Evolutionary conservation across 1,140 invertebrate genomes (phyloP).

Genomic region (Neodiprion fabricii): DNA sequence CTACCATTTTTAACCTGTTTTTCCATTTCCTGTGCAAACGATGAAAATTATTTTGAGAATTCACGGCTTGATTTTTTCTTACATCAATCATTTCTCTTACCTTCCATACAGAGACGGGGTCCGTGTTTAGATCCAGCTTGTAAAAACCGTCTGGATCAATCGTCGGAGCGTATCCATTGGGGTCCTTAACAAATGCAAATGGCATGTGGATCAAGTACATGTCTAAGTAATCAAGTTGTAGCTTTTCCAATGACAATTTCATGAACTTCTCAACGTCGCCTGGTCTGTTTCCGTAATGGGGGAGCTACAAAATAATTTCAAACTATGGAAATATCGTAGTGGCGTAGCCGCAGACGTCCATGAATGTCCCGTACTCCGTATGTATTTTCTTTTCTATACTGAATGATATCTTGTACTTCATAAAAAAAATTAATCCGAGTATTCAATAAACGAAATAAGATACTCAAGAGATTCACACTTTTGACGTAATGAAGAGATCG

Average conservation of each 20-base stretch:
- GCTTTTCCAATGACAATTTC: slow-evolving; percentile 72
- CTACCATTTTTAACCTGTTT: slow-evolving; percentile 70
- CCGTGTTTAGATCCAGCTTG: slow-evolving; percentile 70
- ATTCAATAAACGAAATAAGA: slow-evolving; percentile 12
- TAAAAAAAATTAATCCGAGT: slow-evolving; percentile 22
- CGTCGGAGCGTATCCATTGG: slow-evolving; percentile 58
- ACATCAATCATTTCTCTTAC: slow-evolving; percentile 52
- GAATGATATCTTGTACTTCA: slow-evolving; percentile 23
- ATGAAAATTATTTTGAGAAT: slow-evolving; percentile 23
- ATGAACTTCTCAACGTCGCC: slow-evolving; percentile 76
- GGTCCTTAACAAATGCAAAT: slow-evolving; percentile 68
- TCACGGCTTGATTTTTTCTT: slow-evolving; percentile 3
- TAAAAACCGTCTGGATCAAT: slow-evolving; percentile 67
- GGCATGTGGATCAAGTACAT: slow-evolving; percentile 86
- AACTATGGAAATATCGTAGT: background rate
- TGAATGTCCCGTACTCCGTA: background rate
- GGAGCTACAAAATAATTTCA: slow-evolving; percentile 56
- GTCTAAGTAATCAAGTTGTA: slow-evolving; percentile 84
- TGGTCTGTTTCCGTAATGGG: slow-evolving; percentile 70
- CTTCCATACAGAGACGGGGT: slow-evolving; percentile 78
- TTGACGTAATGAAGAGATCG: slow-evolving; percentile 84
- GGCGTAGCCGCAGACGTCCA: background rate
- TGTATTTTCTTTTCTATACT: slow-evolving; percentile 15
- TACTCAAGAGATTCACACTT: slow-evolving; percentile 65
- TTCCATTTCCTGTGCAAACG: slow-evolving; percentile 73